Conservation (phyloP, 92 coral and sea anemone genomes). For the Bergia puertoricense region DNA sequence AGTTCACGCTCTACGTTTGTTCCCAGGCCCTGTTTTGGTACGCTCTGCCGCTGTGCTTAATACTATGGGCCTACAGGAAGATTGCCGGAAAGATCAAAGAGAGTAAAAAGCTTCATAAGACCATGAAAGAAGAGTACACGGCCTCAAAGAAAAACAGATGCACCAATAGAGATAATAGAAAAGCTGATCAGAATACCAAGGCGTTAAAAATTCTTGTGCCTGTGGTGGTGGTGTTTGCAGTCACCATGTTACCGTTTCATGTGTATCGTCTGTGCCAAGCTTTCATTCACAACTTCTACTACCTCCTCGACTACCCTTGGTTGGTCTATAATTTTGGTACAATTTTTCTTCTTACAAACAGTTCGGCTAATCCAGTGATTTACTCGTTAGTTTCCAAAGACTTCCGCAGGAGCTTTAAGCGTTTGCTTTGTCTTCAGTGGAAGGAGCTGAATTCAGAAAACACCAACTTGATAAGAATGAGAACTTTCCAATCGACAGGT, state of each 20-base stretch:
- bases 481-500: background rate
- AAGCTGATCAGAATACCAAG: conserved; percentile 72
- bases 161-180: conserved; percentile 15
- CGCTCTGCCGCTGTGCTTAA: conserved; percentile 78
- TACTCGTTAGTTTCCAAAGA: conserved; percentile 93
- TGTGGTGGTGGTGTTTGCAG: conserved; percentile 78
- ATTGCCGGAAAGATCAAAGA: conserved; percentile 79
- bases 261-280: conserved; percentile 64
- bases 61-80: conserved; percentile 82
- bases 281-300: conserved; percentile 46
- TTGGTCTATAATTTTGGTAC: conserved; percentile 70
- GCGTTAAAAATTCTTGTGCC: conserved; percentile 94
- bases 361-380: conserved; percentile 88
- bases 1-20: conserved; percentile 60
- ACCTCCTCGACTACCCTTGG: conserved; percentile 69
- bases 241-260: conserved; percentile 95
- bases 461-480: conserved; percentile 9
- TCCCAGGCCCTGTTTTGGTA: conserved; percentile 78
- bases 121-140: conserved; percentile 48
- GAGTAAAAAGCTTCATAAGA: conserved; percentile 69
- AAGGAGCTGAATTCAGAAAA: conserved; percentile 15
- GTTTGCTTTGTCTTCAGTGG: conserved; percentile 77
- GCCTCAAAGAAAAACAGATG: background rate
- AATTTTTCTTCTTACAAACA: conserved; percentile 69
- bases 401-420: conserved; percentile 83